Conservation (phyloP, 2,888 invertebrate species). For the Salticus scenicus region DNA sequence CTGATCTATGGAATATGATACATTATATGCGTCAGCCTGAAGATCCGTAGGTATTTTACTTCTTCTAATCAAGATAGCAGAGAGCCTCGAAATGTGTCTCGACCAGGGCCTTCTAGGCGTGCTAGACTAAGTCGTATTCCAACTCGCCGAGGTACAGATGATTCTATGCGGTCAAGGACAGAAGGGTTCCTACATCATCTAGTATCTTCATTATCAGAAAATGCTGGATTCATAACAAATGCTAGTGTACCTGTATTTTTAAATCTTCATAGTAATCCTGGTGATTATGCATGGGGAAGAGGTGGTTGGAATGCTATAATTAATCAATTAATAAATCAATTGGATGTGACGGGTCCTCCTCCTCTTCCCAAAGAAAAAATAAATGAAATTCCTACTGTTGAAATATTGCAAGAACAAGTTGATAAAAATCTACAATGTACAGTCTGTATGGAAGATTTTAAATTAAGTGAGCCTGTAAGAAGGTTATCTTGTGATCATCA, state of each 20-base stretch:
- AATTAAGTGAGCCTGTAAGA: conserved; percentile 84
- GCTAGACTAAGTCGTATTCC: conserved; percentile 34
- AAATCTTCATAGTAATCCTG: conserved; percentile 82
- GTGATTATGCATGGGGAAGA: conserved; percentile 92
- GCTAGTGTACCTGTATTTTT: conserved; percentile 70
- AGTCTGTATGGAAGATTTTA: conserved; percentile 96
- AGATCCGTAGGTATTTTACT: background rate
- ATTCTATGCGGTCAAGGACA: conserved; percentile 23
- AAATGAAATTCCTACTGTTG: conserved; percentile 86
- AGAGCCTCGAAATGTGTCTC: conserved; percentile 29
- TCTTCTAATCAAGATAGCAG: conserved; percentile 20
- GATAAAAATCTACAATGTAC: conserved; percentile 87
- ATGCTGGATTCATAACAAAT: conserved; percentile 75
- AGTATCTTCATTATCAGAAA: conserved; percentile 61
- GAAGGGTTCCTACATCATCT: conserved; percentile 66
- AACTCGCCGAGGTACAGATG: conserved; percentile 26
- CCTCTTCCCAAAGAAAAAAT: conserved; percentile 91
- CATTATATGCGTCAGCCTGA: conserved; percentile 39
- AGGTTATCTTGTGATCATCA: conserved; percentile 90
- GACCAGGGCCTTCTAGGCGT: conserved; percentile 59
- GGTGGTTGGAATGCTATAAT: conserved; percentile 94
- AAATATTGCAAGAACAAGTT: conserved; percentile 86
- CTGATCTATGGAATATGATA: conserved; percentile 60
- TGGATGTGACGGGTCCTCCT: conserved; percentile 93
- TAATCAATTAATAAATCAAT: conserved; percentile 94